Base-by-base conservation (phyloP, 2,113 vertebrate species). In the Dunckerocampus dactyliophorus region DNA sequence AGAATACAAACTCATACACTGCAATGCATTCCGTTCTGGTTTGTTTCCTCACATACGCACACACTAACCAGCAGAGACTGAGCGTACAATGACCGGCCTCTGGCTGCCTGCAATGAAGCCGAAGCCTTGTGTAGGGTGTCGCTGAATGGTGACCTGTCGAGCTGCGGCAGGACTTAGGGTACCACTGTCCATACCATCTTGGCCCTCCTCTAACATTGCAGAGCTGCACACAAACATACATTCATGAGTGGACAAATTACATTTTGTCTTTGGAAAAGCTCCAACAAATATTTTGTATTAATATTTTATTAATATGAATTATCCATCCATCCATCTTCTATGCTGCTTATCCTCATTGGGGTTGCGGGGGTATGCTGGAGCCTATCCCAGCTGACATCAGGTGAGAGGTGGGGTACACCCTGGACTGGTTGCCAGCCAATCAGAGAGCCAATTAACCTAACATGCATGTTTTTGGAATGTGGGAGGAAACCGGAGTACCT, bases 101-200 rank as follows among this genome's bases (percentile, higher is more conserved):
- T 95, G 94, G 57, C 95, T 96, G 90, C 94, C 93, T 13, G 96
- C 95, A 83, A 98, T 87, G 70, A 98, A 98, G 88, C 96, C 95
- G 34, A 98, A 99, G 89, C 94, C 96, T 91, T 92, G 89, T 83
- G 71, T 75, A 16, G 93, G 92, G 85, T 97, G 92, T 70, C 94
- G 92, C 72, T 89, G 92, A 89, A 99, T 89, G 77, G 87, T 94
- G 91, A 98, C 94, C 88, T 95, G 92, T 92, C 92, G 92, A 88
- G 94, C 87, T 63, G 92, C 89, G 88, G 91, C 92, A 89, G 94
- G 85, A 90, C 93, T 93, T 92, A 95, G 90, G 89, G 93, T 93
- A 83, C 91, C 92, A 93, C 91, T 94, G 93, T 97, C 94, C 96
- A 95, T 95, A 82, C 87, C 90, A 98, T 96, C 90, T 82, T 92